A percentile compares a stretch with the other conserved stretches of the same genome.
Conservation (phyloP, 64 coral and sea anemone genomes). For the Montipora sp. region DNA sequence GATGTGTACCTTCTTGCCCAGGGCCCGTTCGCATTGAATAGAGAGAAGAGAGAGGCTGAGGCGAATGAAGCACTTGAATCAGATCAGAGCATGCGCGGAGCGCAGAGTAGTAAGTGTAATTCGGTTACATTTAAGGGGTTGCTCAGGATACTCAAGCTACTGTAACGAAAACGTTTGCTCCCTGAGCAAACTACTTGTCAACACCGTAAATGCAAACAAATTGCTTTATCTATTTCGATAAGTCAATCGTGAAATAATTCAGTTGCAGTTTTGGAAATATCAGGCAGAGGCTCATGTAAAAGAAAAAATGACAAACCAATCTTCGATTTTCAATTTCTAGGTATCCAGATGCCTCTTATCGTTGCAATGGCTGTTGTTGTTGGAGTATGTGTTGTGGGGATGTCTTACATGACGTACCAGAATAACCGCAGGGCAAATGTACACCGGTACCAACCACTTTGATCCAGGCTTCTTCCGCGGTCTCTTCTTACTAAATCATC, state of each 20-base stretch:
- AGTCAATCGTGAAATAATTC: background rate
- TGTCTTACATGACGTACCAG: constrained; percentile 24
- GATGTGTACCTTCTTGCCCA: constrained; percentile 28
- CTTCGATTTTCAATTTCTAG: background rate
- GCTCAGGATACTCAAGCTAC: background rate
- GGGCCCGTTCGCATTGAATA: constrained; percentile 12
- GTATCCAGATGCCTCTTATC: constrained; percentile 10
- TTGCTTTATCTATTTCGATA: too few species aligned
- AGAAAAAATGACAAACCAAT: background rate
- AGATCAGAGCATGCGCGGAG: constrained; percentile 1
- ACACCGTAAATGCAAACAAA: background rate
- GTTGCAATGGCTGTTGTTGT: background rate
- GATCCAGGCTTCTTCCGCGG: background rate
- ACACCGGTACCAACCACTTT: constrained; percentile 5
- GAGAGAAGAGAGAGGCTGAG: background rate
- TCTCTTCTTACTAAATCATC: background rate
- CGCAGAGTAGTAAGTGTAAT: background rate
- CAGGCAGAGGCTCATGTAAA: background rate
- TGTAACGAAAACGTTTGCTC: background rate
- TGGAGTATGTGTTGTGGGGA: background rate
- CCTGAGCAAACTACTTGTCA: too few species aligned
- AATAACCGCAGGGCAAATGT: background rate
- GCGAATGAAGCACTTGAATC: background rate
- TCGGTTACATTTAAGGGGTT: background rate
- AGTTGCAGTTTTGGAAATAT: background rate